Evolutionary conservation across 2,888 invertebrate genomes (phyloP).

Genomic region (Drosophila demipolita): DNA sequence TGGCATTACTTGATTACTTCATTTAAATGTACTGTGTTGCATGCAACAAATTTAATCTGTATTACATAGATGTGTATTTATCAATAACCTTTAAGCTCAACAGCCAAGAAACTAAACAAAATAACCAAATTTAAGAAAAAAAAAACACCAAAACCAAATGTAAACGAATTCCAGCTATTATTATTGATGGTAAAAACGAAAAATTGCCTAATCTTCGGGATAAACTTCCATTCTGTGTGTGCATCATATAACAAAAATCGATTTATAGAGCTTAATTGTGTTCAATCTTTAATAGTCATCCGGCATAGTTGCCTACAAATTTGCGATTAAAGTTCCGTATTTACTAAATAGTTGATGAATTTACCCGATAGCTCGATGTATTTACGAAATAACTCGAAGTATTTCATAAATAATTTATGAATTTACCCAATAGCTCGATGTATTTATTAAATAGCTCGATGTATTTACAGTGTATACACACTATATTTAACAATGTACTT

Average conservation of each 20-base stretch:
- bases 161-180: constrained; percentile 2
- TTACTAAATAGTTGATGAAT: no score
- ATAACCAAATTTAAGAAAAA: not conserved
- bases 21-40: not conserved
- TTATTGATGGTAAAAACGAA: not conserved
- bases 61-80: constrained; percentile 16
- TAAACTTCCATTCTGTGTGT: constrained; percentile 22
- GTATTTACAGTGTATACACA: constrained; percentile 24
- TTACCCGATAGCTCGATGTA: no score
- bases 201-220: constrained; percentile 11
- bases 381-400: constrained; percentile 18
- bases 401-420: constrained; percentile 16
- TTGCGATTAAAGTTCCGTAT: no score
- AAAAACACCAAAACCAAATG: not conserved
- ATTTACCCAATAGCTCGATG: not conserved
- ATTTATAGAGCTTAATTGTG: constrained; percentile 75
- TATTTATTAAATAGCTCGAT: constrained; percentile 21
- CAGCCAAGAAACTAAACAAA: not conserved
- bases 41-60: constrained; percentile 5
- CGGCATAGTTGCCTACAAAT: constrained; percentile 4
- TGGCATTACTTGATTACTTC: not conserved
- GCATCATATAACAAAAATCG: constrained; percentile 29
- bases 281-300: constrained; percentile 60
- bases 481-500: constrained; percentile 30
- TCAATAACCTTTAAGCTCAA: constrained; percentile 40